These are phyloP conservation scores for Rhinichthys osculus DNA, from an alignment of 2,797 vertebrate species.

Conservation along the genomic window DNA sequence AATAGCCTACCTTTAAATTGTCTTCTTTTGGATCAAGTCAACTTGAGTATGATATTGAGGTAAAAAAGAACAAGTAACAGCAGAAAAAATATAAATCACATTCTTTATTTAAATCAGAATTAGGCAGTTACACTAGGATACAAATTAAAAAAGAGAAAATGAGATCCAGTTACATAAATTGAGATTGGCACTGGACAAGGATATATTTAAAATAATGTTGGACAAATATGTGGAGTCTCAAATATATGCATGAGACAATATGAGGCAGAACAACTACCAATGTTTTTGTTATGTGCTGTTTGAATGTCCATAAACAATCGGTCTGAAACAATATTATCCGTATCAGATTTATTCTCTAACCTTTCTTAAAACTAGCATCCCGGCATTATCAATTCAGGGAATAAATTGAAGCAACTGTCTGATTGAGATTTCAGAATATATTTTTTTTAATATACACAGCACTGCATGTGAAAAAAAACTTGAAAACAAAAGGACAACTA, in stretches of 20 bases:
- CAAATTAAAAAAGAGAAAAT: conserved; percentile 74
- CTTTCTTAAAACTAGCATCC: conserved; percentile 9
- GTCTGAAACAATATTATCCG: conserved; percentile 9
- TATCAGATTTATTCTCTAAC: conserved; percentile 11
- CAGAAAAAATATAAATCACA: conserved; percentile 79
- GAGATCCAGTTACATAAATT: conserved; percentile 82
- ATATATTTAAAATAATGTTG: conserved; percentile 75
- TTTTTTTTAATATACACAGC: conserved; percentile 68
- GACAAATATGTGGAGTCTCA: conserved; percentile 80
- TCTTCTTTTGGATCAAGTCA: background rate
- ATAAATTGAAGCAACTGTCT: conserved; percentile 33
- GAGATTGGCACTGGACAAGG: conserved; percentile 85
- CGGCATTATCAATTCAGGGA: background rate
- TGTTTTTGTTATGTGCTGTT: conserved; percentile 40
- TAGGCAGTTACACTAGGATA: conserved; percentile 82
- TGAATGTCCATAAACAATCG: background rate
- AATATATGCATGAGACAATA: conserved; percentile 70
- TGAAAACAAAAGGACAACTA: conserved; percentile 1
- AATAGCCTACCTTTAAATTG: background rate
- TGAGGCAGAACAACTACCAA: conserved; percentile 63
- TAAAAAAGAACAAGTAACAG: background rate
- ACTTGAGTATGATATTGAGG: background rate
- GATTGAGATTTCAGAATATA: conserved; percentile 55
- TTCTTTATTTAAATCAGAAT: conserved; percentile 88
- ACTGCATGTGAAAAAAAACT: conserved; percentile 65